These are phyloP conservation scores for Cyclophora albipunctata DNA, from an alignment of 2,888 invertebrate species.

Conservation along the genomic window DNA sequence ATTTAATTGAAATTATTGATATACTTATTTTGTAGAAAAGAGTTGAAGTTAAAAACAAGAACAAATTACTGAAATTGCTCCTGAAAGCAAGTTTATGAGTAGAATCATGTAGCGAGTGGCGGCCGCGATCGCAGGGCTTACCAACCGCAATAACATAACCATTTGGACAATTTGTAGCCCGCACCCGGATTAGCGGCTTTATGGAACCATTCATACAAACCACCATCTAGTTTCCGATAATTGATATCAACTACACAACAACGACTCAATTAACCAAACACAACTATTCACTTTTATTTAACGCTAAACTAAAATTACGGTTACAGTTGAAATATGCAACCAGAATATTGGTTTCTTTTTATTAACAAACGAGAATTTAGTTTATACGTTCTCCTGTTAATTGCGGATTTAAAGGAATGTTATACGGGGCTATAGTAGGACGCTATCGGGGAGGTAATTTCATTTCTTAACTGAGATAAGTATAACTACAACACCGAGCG, in stretches of 20 bases:
- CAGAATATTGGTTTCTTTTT: too few relatives aligned
- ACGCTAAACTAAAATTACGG: conserved; percentile 15
- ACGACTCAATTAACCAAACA: conserved; percentile 45
- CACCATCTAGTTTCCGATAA: conserved; percentile 55
- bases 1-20: not conserved
- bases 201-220: conserved; percentile 61
- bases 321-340: not conserved
- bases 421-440: conserved; percentile 2
- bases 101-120: conserved; percentile 52
- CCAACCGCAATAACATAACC: conserved; percentile 72
- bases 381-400: not conserved
- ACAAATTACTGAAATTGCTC: conserved; percentile 36
- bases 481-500: conserved; percentile 43
- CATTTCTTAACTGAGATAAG: conserved; percentile 53
- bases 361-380: too few relatives aligned
- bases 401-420: conserved; percentile 10
- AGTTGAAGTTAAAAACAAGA: conserved; percentile 5
- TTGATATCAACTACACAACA: conserved; percentile 58
- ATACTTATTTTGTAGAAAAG: not conserved
- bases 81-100: conserved; percentile 47
- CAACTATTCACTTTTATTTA: conserved; percentile 44
- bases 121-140: conserved; percentile 47
- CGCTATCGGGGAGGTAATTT: conserved; percentile 39
- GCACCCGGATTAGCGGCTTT: conserved; percentile 67
- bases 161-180: conserved; percentile 70